Conservation (phyloP, 2,888 invertebrate genomes). For the Eutolmus rufibarbis region DNA sequence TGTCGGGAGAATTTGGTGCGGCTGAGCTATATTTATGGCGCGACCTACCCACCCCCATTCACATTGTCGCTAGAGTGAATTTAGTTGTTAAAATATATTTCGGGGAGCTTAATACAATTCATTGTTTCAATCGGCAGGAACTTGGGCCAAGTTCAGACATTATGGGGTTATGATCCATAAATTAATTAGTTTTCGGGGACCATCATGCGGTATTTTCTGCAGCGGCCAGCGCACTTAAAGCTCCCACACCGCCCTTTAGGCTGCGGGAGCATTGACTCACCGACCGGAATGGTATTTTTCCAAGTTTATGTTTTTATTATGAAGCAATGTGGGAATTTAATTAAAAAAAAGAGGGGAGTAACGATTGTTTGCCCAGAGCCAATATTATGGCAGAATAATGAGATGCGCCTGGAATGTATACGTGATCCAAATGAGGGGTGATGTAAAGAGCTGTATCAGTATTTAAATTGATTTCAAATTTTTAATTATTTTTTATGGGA, state of each 20-base stretch:
- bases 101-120: constrained; percentile 6
- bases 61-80: neutral
- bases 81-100: constrained; percentile 16
- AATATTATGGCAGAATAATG: neutral
- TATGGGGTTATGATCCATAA: neutral
- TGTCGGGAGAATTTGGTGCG: neutral
- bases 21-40: constrained; percentile 9
- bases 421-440: neutral
- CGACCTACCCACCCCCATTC: neutral
- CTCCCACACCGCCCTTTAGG: neutral
- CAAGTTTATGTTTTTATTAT: neutral
- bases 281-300: neutral
- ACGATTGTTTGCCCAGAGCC: neutral
- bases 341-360: neutral
- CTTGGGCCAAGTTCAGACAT: neutral
- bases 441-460: neutral
- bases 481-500: neutral
- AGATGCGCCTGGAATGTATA: neutral
- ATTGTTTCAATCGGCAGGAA: constrained; percentile 4
- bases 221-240: neutral
- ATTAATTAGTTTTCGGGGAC: neutral
- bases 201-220: neutral
- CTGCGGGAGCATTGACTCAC: neutral
- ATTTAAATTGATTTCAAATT: neutral
- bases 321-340: neutral